A percentile compares a stretch with the other conserved stretches of the same genome.
phyloP scores from a whole-genome alignment of 2,113 vertebrate species.

The Heloderma charlesbogerti region DNA sequence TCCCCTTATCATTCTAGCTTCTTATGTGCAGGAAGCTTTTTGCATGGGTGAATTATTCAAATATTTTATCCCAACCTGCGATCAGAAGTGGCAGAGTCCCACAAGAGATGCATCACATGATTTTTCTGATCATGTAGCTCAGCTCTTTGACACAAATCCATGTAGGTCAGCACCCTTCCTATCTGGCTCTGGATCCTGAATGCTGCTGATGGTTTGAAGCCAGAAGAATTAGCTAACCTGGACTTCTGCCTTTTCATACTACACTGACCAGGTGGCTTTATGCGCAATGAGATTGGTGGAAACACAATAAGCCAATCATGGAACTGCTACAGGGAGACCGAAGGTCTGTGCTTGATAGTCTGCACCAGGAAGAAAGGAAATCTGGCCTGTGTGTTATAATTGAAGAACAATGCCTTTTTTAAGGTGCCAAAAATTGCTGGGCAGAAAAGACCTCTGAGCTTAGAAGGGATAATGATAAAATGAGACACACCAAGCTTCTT shows the following conservation, averaged over 20 bases:
- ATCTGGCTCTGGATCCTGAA: not conserved
- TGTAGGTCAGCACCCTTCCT: not conserved
- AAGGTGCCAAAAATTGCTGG: not conserved
- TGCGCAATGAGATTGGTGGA: not conserved
- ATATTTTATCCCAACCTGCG: not conserved
- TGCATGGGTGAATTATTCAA: not conserved
- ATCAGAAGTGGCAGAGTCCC: not conserved
- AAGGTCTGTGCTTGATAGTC: not conserved
- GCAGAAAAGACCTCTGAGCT: not conserved
- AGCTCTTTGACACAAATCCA: not conserved
- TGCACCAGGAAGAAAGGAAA: not conserved
- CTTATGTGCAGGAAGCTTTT: not conserved
- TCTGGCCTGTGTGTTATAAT: not conserved
- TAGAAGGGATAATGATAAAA: constrained; percentile 11
- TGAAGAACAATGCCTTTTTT: not conserved
- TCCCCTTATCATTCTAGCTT: not conserved
- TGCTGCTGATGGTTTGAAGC: not conserved
- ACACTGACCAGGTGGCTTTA: not conserved
- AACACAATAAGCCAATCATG: not conserved
- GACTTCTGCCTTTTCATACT: not conserved
- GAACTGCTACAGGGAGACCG: not conserved
- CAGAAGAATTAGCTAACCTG: not conserved
- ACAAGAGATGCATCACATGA: not conserved
- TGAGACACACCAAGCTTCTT: not conserved
- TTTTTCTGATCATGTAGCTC: not conserved